phyloP scores from a whole-genome alignment of 2,888 invertebrate genomes.

The Cybosia mesomella region DNA sequence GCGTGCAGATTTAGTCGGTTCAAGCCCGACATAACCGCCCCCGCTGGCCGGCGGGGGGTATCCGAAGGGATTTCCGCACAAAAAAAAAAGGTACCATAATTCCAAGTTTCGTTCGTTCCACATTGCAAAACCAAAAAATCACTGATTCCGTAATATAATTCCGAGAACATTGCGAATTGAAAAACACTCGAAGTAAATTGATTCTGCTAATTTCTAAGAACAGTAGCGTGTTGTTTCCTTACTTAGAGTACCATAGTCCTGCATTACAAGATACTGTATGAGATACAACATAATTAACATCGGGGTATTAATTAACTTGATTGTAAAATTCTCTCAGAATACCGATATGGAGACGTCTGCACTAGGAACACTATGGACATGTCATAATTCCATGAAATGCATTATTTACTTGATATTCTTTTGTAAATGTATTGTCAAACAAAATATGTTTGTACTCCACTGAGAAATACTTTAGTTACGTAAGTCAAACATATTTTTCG shows the following conservation, averaged over 20 bases:
- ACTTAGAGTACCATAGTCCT: conserved; percentile 33
- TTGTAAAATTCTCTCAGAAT: conserved; percentile 11
- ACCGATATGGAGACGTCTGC: neutral
- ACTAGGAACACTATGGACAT: neutral
- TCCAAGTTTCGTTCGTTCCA: neutral
- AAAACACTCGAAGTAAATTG: conserved; percentile 66
- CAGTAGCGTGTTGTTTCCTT: conserved; percentile 62
- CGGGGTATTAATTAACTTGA: conserved; percentile 37
- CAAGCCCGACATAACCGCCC: too few species aligned
- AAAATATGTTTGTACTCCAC: neutral
- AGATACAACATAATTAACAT: conserved; percentile 55
- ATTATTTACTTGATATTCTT: too few species aligned
- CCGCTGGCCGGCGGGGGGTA: too few species aligned
- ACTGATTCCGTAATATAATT: conserved; percentile 51
- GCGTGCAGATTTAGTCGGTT: too few species aligned
- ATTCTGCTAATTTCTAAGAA: conserved; percentile 77
- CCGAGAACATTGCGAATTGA: conserved; percentile 64
- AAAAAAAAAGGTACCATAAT: too few species aligned
- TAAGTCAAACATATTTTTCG: too few species aligned
- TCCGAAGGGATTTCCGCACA: too few species aligned
- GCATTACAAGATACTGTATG: conserved; percentile 31
- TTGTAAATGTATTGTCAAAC: neutral
- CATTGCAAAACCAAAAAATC: neutral
- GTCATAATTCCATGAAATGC: neutral
- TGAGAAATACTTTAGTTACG: too few species aligned